A percentile compares a stretch with the other conserved stretches of the same genome.
Conservation (phyloP, 2,113 vertebrate genomes). For the Phaethornis superciliosus region DNA sequence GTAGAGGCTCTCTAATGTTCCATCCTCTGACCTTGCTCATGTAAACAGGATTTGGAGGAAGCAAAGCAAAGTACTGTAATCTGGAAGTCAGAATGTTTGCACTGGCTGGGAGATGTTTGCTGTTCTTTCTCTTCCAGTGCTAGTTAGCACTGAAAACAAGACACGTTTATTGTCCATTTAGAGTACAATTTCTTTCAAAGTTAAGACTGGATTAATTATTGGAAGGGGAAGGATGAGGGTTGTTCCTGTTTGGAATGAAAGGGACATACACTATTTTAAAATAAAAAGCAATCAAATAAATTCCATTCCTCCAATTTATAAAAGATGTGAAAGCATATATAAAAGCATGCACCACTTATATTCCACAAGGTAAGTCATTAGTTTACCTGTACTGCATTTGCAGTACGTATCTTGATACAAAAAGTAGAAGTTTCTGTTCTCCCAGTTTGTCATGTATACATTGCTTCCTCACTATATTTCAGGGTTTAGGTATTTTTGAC, state of each 20-base stretch:
- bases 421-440: not conserved
- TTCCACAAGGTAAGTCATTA: not conserved
- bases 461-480: not conserved
- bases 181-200: not conserved
- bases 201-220: not conserved
- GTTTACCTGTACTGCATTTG: not conserved
- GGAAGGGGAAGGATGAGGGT: not conserved
- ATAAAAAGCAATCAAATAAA: not conserved
- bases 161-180: not conserved
- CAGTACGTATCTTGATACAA: not conserved
- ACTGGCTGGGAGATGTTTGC: not conserved
- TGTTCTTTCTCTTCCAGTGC: slow-evolving; percentile 27
- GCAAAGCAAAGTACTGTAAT: slow-evolving; percentile 48
- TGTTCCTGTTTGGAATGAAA: not conserved
- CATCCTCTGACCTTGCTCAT: slow-evolving; percentile 60
- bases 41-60: slow-evolving; percentile 68
- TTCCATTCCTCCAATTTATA: not conserved
- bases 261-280: not conserved
- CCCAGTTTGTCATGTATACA: not conserved
- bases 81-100: slow-evolving; percentile 9
- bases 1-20: slow-evolving; percentile 42
- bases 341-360: not conserved
- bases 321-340: not conserved
- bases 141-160: slow-evolving; percentile 15
- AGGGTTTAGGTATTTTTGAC: not conserved